These are phyloP conservation scores for Ascaphus truei DNA, from an alignment of 2,113 vertebrate species.

Conservation along the genomic window DNA sequence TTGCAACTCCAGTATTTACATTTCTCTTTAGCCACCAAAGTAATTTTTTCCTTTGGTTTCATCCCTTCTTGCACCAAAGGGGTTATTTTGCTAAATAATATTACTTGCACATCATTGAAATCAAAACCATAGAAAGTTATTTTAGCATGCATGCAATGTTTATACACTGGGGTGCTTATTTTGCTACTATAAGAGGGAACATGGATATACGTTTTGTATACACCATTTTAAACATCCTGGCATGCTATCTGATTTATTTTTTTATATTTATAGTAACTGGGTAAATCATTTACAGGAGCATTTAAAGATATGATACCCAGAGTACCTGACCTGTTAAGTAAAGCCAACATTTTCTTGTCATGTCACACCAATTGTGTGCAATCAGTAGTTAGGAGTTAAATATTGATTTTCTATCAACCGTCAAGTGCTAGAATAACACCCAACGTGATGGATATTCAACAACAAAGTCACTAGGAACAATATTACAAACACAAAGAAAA, in stretches of 20 bases:
- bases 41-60: no score
- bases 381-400: slow-evolving; percentile 13
- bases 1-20: no score
- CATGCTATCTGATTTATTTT: not conserved
- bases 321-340: slow-evolving; percentile 8
- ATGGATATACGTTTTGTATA: no score
- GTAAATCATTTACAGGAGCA: slow-evolving; percentile 22
- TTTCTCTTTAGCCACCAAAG: no score
- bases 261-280: slow-evolving; percentile 13
- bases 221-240: not conserved
- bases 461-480: not conserved
- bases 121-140: not conserved
- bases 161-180: no score
- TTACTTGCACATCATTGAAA: not conserved
- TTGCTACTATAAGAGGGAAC: no score
- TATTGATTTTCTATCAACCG: slow-evolving; percentile 20
- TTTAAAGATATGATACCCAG: slow-evolving; percentile 16
- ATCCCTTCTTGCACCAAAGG: no score
- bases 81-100: no score
- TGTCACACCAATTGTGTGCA: slow-evolving; percentile 2
- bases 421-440: not conserved
- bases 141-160: no score
- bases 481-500: not conserved
- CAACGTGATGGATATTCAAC: not conserved
- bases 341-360: slow-evolving; percentile 11